These are phyloP conservation scores for Trogon melanurus DNA, from an alignment of 2,113 vertebrate species.

Conservation along the genomic window DNA sequence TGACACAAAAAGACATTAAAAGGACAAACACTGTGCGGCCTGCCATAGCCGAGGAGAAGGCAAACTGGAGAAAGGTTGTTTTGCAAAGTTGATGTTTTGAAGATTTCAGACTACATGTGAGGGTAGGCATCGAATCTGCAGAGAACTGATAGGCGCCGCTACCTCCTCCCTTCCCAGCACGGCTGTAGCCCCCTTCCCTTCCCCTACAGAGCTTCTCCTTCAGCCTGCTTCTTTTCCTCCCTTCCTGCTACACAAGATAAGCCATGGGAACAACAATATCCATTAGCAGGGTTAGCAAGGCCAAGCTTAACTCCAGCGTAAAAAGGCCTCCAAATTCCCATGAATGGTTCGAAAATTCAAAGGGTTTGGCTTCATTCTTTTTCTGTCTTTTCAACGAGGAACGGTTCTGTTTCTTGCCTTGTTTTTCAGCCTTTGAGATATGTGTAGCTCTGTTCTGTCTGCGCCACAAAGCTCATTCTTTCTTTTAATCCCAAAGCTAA, in stretches of 20 bases:
- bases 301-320: background rate
- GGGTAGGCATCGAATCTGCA: background rate
- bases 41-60: background rate
- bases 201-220: background rate
- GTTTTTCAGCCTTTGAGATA: background rate
- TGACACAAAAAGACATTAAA: background rate
- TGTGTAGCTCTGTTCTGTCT: background rate
- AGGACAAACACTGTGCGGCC: background rate
- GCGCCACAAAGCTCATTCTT: background rate
- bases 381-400: background rate
- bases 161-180: background rate
- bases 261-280: background rate
- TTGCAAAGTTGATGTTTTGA: background rate
- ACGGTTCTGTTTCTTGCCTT: background rate
- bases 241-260: slow-evolving; percentile 24
- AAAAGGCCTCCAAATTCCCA: background rate
- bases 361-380: background rate
- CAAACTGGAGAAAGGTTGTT: background rate
- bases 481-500: background rate
- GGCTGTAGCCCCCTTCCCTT: background rate
- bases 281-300: background rate
- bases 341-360: background rate
- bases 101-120: background rate
- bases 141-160: background rate
- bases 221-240: background rate